Base-by-base conservation (phyloP, 53 echinoderm and acorn worm species). In the Zoroaster sp. region DNA sequence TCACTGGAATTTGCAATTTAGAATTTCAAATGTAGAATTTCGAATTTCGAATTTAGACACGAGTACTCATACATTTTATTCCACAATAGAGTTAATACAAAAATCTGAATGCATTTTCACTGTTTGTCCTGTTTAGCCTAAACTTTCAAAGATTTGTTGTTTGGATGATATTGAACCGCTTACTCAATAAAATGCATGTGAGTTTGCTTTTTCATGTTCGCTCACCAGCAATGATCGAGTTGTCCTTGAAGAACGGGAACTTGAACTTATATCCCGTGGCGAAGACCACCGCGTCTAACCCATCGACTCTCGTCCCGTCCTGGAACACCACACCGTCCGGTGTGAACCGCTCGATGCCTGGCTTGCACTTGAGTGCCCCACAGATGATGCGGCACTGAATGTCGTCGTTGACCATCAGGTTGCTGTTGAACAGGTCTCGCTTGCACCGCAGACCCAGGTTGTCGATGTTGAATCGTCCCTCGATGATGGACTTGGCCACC, bases 181-280 rank as follows among this genome's bases (percentile, higher is more conserved):
- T 20, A 13, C 37, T 73, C 18, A 28, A 8, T 21, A 9, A 23
- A 11, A 23, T 42, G 39, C 11, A 35, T 13, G 34, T 4, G 14
- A 20, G 5, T 71, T 34, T 11, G 5, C 31, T 32, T 15, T 13
- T 10, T 1, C 4, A 66, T 33, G 40, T 28, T 68, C 37, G 30
- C 77, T 88, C 42, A 70, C 49, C 80, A 80, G 35, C 41, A 69
- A 69, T 65, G 38, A 89, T 81, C 17, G 54, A 73, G 21, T 79
- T 79, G 9, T 79, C 79, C 28, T 91, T 90, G 12, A 92, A 73
- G 73, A 87, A 94, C 20, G 92, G 92, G 15, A 78, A 87, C 8
- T 86, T 83, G 49, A 94, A 65, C n/a, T 93, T 67, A 86, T 96
- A 96, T 30, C 96, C 96, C 4, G 96, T 96, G 9, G 96, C 96